phyloP scores from a whole-genome alignment of 2,797 vertebrate species.

The Protonibea diacanthus region DNA sequence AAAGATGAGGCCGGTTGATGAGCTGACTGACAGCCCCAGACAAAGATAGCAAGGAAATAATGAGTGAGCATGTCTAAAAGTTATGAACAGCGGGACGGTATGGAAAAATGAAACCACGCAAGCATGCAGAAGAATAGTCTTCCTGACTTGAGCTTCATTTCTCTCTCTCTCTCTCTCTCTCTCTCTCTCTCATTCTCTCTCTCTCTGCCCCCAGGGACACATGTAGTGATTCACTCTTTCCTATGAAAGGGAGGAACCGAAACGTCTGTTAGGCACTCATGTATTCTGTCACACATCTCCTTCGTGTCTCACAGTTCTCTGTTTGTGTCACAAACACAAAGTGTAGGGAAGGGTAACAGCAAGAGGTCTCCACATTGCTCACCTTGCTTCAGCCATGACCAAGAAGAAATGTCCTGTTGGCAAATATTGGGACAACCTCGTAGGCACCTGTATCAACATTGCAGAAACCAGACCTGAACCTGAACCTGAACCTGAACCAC shows the following conservation, averaged over 20 bases:
- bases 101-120: no score
- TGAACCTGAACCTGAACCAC: neutral
- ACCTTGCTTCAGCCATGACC: conserved; percentile 83
- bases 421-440: conserved; percentile 39
- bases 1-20: no score
- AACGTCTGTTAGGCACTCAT: conserved; percentile 64
- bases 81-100: no score
- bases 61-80: no score
- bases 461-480: neutral
- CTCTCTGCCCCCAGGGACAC: conserved; percentile 40
- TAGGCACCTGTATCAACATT: neutral
- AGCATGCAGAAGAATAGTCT: no score
- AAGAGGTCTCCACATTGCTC: conserved; percentile 83
- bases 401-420: conserved; percentile 76
- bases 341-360: conserved; percentile 83
- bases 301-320: conserved; percentile 80
- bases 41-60: no score
- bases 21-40: no score
- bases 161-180: neutral
- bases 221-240: conserved; percentile 73
- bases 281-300: conserved; percentile 43
- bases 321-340: conserved; percentile 64
- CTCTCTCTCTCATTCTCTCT: conserved; percentile 10
- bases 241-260: conserved; percentile 77
- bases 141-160: no score